Evolutionary conservation across 2,113 vertebrate genomes (phyloP).

Genomic region (Planiliza haematocheilus): DNA sequence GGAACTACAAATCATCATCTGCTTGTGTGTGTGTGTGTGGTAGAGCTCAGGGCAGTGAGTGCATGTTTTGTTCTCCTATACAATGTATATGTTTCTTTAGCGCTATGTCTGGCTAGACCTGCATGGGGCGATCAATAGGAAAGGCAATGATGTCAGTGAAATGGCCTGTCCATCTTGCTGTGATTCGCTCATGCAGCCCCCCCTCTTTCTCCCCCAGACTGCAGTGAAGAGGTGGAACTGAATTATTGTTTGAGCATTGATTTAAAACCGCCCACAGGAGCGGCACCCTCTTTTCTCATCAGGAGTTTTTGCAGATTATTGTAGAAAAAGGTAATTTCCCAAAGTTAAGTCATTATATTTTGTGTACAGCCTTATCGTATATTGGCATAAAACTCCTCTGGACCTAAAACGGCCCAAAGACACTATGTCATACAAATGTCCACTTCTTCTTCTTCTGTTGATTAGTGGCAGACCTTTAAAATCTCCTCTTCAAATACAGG

Average conservation of each 20-base stretch:
- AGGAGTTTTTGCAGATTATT: conserved; percentile 25
- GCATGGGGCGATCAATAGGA: conserved; percentile 68
- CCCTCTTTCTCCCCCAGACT: background rate
- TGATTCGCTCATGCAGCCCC: conserved; percentile 55
- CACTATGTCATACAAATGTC: too few relatives aligned
- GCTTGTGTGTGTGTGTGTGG: conserved; percentile 20
- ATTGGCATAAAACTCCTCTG: too few relatives aligned
- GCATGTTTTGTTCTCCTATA: conserved; percentile 36
- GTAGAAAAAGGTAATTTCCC: conserved; percentile 26
- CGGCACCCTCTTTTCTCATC: conserved; percentile 25
- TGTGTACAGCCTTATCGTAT: background rate
- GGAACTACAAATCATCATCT: conserved; percentile 21
- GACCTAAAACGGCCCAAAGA: too few relatives aligned
- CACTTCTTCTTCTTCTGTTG: background rate
- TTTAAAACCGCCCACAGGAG: conserved; percentile 55
- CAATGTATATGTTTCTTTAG: conserved; percentile 36
- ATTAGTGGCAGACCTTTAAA: background rate
- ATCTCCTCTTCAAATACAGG: background rate
- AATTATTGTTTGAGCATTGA: conserved; percentile 69
- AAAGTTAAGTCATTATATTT: conserved; percentile 14
- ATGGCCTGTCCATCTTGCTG: conserved; percentile 68
- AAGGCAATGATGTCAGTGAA: conserved; percentile 73
- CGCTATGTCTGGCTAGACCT: conserved; percentile 58
- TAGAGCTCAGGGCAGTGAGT: conserved; percentile 28
- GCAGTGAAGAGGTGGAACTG: conserved; percentile 57